phyloP scores from a whole-genome alignment of 2,797 vertebrate species.

The Ammospiza maritima region DNA sequence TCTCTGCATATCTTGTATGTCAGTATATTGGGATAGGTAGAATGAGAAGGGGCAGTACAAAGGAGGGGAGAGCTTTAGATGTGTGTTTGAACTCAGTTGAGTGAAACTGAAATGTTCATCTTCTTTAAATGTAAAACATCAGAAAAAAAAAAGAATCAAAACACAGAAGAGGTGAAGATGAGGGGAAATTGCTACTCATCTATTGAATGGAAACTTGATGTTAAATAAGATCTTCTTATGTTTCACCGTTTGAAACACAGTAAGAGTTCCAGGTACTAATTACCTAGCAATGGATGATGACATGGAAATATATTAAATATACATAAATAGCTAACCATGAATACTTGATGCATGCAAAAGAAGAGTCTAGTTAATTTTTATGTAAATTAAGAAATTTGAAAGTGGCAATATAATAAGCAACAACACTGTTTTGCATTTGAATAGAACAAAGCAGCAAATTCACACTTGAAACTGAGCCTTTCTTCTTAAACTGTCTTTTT shows the following conservation, averaged over 20 bases:
- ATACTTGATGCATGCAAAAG: slow-evolving; percentile 65
- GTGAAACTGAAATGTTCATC: neutral
- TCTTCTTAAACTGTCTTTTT: neutral
- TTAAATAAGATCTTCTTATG: slow-evolving; percentile 69
- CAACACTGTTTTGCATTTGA: slow-evolving; percentile 21
- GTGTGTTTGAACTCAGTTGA: neutral
- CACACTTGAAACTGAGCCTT: neutral
- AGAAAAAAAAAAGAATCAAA: slow-evolving; percentile 14
- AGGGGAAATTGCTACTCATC: slow-evolving; percentile 52
- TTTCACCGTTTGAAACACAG: slow-evolving; percentile 72
- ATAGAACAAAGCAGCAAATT: slow-evolving; percentile 18
- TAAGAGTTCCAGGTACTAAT: slow-evolving; percentile 75
- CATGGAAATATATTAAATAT: slow-evolving; percentile 79
- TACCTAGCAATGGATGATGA: slow-evolving; percentile 67
- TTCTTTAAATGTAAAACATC: neutral
- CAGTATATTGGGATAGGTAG: neutral
- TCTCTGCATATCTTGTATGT: fast-evolving
- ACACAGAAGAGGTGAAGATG: slow-evolving; percentile 1
- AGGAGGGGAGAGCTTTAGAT: neutral
- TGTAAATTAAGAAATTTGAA: slow-evolving; percentile 44
- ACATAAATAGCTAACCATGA: slow-evolving; percentile 62
- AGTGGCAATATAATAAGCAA: slow-evolving; percentile 23
- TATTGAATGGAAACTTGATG: slow-evolving; percentile 72
- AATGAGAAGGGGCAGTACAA: neutral
- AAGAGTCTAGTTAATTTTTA: slow-evolving; percentile 69